Conservation (phyloP, 2,113 vertebrate species). For the Eclectus roratus region DNA sequence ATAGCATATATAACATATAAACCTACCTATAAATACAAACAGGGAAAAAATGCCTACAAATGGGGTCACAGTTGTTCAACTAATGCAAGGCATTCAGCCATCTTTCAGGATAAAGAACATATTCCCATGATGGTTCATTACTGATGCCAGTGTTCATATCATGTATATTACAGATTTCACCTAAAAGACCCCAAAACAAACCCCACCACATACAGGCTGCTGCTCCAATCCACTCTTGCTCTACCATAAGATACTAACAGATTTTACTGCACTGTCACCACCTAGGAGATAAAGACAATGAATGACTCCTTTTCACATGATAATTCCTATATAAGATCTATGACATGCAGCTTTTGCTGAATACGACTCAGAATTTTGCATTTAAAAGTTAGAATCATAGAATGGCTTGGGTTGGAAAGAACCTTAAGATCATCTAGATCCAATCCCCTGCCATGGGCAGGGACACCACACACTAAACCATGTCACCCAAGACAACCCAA, state of each 20-base stretch:
- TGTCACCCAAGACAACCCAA: neutral
- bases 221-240: neutral
- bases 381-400: neutral
- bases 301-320: neutral
- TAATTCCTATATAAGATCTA: neutral
- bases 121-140: accelerated
- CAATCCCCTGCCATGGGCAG: neutral
- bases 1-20: too few relatives aligned
- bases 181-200: neutral
- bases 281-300: neutral
- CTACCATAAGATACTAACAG: neutral
- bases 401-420: neutral
- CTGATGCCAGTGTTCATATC: neutral
- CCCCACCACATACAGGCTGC: neutral
- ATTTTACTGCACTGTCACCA: neutral
- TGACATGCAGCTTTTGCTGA: neutral
- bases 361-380: neutral
- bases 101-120: neutral
- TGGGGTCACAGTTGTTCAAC: neutral
- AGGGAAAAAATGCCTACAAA: neutral
- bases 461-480: neutral
- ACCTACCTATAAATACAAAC: neutral
- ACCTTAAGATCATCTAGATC: neutral
- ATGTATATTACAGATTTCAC: neutral
- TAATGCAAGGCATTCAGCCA: neutral